Evolutionary conservation across 64 coral and sea anemone species (phyloP).

Genomic region (Porites australiensis): DNA sequence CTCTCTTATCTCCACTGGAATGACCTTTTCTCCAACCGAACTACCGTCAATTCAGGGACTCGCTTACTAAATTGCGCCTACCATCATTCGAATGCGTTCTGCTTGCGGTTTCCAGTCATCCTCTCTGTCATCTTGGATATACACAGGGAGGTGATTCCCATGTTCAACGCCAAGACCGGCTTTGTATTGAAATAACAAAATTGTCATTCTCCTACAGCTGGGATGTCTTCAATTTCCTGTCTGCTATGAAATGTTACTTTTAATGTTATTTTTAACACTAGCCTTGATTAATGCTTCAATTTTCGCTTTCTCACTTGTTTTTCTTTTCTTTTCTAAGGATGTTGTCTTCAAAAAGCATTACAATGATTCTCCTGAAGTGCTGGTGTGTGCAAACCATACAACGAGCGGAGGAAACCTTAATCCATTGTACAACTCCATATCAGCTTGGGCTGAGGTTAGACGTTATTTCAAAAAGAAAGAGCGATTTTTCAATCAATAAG

Average conservation of each 20-base stretch:
- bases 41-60: too few species aligned
- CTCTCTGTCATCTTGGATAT: too few species aligned
- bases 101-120: too few species aligned
- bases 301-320: background rate
- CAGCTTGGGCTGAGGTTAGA: constrained; percentile 66
- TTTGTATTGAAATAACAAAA: too few species aligned
- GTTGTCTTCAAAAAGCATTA: constrained; percentile 45
- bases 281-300: background rate
- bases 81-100: too few species aligned
- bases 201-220: background rate
- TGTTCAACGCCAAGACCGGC: too few species aligned
- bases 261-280: too few species aligned
- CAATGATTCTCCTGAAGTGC: constrained; percentile 55
- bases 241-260: background rate
- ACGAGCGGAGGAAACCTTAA: constrained; percentile 49
- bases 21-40: too few species aligned
- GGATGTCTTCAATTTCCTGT: background rate
- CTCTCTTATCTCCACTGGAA: too few species aligned
- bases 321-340: constrained; percentile 13
- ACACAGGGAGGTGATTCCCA: too few species aligned
- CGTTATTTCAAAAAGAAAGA: too few species aligned
- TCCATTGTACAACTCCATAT: constrained; percentile 63
- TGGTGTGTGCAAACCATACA: constrained; percentile 65
- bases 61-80: too few species aligned
- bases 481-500: background rate